Conservation (phyloP, 2,888 invertebrate species). For the Hypsopygia costalis region DNA sequence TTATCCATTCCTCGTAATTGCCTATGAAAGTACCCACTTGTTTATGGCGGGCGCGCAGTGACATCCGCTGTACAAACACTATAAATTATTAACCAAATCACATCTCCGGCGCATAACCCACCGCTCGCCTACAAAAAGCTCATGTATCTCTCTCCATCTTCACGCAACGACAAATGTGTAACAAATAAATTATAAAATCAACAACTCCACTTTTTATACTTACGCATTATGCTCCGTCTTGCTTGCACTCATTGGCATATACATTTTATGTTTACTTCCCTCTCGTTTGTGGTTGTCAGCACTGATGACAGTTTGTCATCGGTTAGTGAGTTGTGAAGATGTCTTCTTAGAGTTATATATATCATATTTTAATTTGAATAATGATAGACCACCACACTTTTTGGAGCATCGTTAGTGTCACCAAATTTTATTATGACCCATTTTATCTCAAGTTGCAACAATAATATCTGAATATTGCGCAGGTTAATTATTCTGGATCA, state of each 20-base stretch:
- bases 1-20: slow-evolving; percentile 37
- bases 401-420: slow-evolving; percentile 30
- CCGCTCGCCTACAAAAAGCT: slow-evolving; percentile 69
- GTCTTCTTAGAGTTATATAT: slow-evolving; percentile 56
- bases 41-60: slow-evolving; percentile 58
- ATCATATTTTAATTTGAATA: slow-evolving; percentile 58
- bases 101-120: slow-evolving; percentile 73
- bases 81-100: slow-evolving; percentile 78
- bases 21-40: slow-evolving; percentile 36
- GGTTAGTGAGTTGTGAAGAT: slow-evolving; percentile 60
- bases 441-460: background rate
- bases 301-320: slow-evolving; percentile 65
- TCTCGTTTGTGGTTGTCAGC: slow-evolving; percentile 54
- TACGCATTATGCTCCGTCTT: slow-evolving; percentile 44
- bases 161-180: slow-evolving; percentile 80
- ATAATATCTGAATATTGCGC: too few species aligned
- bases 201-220: slow-evolving; percentile 71
- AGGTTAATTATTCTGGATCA: too few species aligned
- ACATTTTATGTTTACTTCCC: slow-evolving; percentile 33
- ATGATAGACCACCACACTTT: slow-evolving; percentile 52
- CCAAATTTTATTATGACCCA: background rate
- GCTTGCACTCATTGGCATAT: slow-evolving; percentile 30
- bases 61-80: slow-evolving; percentile 68
- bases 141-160: slow-evolving; percentile 76
- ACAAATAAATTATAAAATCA: slow-evolving; percentile 81